Evolutionary conservation across 2,113 vertebrate genomes (phyloP).

Genomic region (Pelecanoides urinatrix): DNA sequence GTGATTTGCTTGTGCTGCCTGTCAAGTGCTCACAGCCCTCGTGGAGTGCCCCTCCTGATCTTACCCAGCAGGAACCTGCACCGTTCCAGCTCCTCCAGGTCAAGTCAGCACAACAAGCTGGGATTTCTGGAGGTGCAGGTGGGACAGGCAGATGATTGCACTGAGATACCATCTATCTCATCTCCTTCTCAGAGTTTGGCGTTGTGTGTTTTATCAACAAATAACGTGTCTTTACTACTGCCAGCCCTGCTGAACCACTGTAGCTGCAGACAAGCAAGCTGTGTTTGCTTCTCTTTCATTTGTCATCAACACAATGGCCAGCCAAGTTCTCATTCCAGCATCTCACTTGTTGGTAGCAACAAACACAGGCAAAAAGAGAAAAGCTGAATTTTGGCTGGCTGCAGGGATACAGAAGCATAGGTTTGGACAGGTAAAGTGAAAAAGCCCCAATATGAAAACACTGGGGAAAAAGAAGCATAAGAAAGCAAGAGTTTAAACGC

Average conservation of each 20-base stretch:
- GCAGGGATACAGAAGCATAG: background rate
- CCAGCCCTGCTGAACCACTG: conserved; percentile 33
- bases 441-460: background rate
- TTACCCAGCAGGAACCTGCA: background rate
- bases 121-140: background rate
- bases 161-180: background rate
- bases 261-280: conserved; percentile 58
- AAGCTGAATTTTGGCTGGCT: background rate
- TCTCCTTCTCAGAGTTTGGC: background rate
- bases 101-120: background rate
- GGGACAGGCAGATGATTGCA: background rate
- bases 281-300: conserved; percentile 43
- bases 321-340: conserved; percentile 42
- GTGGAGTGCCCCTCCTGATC: accelerated
- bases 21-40: background rate
- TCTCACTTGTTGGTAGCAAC: conserved; percentile 14
- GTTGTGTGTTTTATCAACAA: conserved; percentile 35
- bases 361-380: conserved; percentile 4
- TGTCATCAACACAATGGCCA: conserved; percentile 41
- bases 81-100: background rate
- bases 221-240: background rate
- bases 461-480: background rate
- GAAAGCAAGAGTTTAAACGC: background rate
- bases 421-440: background rate
- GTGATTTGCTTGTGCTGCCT: background rate